These are phyloP conservation scores for Chunga burmeisteri DNA, from an alignment of 2,113 vertebrate species.

Conservation along the genomic window DNA sequence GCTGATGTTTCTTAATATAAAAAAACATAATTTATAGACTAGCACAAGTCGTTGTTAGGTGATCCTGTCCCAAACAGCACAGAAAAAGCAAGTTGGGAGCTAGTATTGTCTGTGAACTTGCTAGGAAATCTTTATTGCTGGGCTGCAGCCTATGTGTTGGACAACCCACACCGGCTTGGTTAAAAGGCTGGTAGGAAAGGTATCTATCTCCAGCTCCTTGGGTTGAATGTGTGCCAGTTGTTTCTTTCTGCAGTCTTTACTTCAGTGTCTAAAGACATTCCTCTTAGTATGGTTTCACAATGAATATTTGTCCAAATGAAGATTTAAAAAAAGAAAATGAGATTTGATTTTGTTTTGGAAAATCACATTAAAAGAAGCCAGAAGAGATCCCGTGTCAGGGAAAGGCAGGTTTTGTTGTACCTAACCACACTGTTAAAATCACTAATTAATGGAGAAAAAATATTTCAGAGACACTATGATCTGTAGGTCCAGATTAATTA, in stretches of 20 bases:
- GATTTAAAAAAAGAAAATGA: not conserved
- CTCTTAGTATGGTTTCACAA: not conserved
- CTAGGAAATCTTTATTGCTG: not conserved
- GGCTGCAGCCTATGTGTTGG: not conserved
- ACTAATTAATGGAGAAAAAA: not conserved
- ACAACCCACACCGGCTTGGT: not conserved
- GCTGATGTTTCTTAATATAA: not conserved
- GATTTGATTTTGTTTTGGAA: not conserved
- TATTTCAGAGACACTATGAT: not conserved
- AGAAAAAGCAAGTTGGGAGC: not conserved
- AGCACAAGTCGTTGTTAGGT: not conserved
- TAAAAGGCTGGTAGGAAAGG: not conserved
- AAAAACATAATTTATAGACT: not conserved
- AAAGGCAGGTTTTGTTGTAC: not conserved
- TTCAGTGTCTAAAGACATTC: not conserved
- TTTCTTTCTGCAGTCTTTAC: not conserved
- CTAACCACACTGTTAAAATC: not conserved
- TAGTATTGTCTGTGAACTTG: not conserved
- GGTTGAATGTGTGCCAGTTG: not conserved
- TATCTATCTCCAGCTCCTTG: fast-evolving
- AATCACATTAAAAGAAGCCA: not conserved
- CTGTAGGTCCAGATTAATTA: not conserved
- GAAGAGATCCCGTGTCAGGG: not conserved
- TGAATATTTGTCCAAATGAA: not conserved
- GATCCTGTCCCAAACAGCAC: not conserved